Percentiles rank a stretch among this genome's conserved stretches.
Conservation (phyloP, 2,113 vertebrate genomes). For the Pachycephala philippinensis region DNA sequence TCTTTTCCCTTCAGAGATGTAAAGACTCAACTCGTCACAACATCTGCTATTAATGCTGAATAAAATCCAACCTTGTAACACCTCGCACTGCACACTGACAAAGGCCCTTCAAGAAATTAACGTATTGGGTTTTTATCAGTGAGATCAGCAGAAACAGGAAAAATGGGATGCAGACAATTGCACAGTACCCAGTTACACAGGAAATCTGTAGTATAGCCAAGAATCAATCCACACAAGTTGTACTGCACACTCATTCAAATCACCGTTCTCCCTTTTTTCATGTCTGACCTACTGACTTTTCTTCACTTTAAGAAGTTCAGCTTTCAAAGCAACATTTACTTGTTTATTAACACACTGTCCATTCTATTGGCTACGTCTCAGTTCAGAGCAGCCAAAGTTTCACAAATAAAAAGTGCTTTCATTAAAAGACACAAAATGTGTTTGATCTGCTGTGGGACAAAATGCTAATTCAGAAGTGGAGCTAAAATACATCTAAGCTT, state of each 20-base stretch:
- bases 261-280: background rate
- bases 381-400: background rate
- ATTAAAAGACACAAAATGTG: background rate
- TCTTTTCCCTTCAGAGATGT: background rate
- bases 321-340: slow-evolving; percentile 18
- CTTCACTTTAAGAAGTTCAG: background rate
- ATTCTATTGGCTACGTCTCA: background rate
- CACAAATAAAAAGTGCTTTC: slow-evolving; percentile 3
- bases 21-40: background rate
- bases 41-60: background rate
- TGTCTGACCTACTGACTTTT: background rate
- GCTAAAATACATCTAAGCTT: slow-evolving; percentile 13
- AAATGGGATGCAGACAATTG: background rate
- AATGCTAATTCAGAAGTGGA: background rate
- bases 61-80: background rate
- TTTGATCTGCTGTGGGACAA: background rate
- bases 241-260: background rate
- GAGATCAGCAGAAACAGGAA: background rate
- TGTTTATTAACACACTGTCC: background rate
- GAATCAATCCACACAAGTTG: background rate
- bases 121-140: background rate
- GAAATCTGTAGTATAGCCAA: background rate
- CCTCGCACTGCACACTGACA: background rate
- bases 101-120: background rate
- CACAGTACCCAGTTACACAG: background rate